Percentiles rank a stretch among this genome's conserved stretches.
Evolutionary conservation across 2,888 invertebrate genomes (phyloP).

Genomic region (Pyralis farinalis): DNA sequence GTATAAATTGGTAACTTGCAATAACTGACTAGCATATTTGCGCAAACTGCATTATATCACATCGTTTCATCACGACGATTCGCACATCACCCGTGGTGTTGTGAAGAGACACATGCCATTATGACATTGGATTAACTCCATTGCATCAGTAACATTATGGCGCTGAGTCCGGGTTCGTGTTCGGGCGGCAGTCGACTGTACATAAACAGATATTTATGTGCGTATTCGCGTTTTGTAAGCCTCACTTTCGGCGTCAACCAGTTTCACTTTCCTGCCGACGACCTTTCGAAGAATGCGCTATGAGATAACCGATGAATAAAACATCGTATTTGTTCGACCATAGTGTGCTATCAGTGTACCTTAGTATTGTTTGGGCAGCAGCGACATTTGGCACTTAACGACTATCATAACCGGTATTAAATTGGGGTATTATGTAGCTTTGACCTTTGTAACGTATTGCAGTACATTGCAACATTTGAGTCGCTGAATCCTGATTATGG

Average conservation of each 20-base stretch:
- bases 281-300: conserved; percentile 64
- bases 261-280: conserved; percentile 73
- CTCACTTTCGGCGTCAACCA: conserved; percentile 59
- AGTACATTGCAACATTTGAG: too few relatives aligned
- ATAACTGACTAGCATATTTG: conserved; percentile 27
- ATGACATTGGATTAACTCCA: conserved; percentile 13
- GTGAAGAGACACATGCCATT: conserved; percentile 32
- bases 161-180: conserved; percentile 34
- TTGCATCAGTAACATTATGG: conserved; percentile 37
- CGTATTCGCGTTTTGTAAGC: conserved; percentile 54
- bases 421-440: too few relatives aligned
- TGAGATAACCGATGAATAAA: conserved; percentile 64
- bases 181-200: conserved; percentile 18
- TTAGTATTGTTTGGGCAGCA: conserved; percentile 17
- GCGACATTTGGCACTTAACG: conserved; percentile 6
- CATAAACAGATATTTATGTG: conserved; percentile 51
- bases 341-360: not conserved
- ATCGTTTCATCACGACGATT: conserved; percentile 26
- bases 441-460: too few relatives aligned
- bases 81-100: conserved; percentile 22
- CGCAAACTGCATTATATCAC: conserved; percentile 47
- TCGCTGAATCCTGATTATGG: too few relatives aligned
- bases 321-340: conserved; percentile 32
- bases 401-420: too few relatives aligned
- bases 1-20: conserved; percentile 18